Conservation (phyloP, 2,888 invertebrate species). For the Pantelozetes paolii region DNA sequence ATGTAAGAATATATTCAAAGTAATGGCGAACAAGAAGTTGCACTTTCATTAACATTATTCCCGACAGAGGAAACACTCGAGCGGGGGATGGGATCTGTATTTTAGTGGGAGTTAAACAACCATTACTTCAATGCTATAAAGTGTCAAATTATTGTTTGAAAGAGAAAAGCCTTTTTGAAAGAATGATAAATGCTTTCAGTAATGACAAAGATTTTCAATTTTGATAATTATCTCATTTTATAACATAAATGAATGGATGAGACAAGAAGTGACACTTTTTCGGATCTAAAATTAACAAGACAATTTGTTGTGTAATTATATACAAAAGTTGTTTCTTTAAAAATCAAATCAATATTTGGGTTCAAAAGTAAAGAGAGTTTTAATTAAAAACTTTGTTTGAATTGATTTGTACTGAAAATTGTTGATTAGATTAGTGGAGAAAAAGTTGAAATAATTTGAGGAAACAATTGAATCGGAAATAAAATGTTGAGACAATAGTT, state of each 20-base stretch:
- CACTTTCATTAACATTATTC: conserved; percentile 30
- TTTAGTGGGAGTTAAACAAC: conserved; percentile 10
- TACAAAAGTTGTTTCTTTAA: no score
- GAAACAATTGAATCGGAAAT: neutral
- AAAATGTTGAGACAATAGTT: neutral
- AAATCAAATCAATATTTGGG: no score
- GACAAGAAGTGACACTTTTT: no score
- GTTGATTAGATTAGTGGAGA: no score
- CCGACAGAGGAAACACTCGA: conserved; percentile 34
- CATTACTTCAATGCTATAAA: conserved; percentile 27
- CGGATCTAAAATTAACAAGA: no score
- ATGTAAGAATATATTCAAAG: conserved; percentile 17
- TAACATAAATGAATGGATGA: neutral
- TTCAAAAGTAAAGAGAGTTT: no score
- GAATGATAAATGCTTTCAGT: conserved; percentile 18
- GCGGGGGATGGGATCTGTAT: conserved; percentile 16
- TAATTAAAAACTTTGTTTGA: no score
- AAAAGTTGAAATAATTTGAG: neutral
- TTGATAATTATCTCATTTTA: conserved; percentile 2
- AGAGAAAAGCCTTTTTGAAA: conserved; percentile 8
- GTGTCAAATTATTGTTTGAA: conserved; percentile 16
- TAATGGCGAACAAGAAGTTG: conserved; percentile 27
- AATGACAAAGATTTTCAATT: conserved; percentile 20
- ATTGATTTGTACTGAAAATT: no score
- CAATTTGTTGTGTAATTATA: no score